A percentile compares a stretch with the other conserved stretches of the same genome.
These are phyloP conservation scores for Lathamus discolor DNA, from an alignment of 2,113 vertebrate species.

Conservation along the genomic window DNA sequence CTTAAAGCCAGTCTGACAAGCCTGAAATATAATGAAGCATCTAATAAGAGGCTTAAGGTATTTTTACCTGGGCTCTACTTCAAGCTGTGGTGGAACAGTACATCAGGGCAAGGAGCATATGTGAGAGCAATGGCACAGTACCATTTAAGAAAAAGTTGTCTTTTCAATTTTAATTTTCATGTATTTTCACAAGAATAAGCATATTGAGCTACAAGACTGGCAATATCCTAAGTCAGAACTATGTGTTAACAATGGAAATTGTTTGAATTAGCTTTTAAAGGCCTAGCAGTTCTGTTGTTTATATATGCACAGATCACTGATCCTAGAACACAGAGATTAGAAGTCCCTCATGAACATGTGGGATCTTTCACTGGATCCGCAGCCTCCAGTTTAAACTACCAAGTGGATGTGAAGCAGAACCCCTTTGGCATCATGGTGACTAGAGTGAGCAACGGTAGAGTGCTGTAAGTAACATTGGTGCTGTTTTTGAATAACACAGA, in stretches of 20 bases:
- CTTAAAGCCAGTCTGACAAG: background rate
- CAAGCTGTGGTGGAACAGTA: background rate
- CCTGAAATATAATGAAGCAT: background rate
- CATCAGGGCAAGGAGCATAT: background rate
- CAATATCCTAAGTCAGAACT: background rate
- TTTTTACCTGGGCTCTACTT: background rate
- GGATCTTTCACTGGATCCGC: conserved; percentile 41
- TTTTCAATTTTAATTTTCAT: background rate
- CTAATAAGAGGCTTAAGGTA: background rate
- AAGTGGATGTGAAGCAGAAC: conserved; percentile 66
- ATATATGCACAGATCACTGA: conserved; percentile 82
- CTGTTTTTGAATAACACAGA: rapidly evolving
- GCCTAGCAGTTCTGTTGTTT: background rate
- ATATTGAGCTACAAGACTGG: background rate
- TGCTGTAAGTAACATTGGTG: conserved; percentile 55
- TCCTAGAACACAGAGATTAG: conserved; percentile 73
- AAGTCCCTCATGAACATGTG: conserved; percentile 88
- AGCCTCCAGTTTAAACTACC: conserved; percentile 61
- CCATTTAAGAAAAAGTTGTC: background rate
- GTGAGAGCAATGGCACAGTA: background rate
- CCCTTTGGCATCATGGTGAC: conserved; percentile 84
- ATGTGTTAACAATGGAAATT: background rate
- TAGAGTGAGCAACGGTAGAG: conserved; percentile 70
- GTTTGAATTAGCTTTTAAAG: background rate
- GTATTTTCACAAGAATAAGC: background rate